phyloP scores from a whole-genome alignment of 2,888 invertebrate species.

The Lamellibrachia satsuma region DNA sequence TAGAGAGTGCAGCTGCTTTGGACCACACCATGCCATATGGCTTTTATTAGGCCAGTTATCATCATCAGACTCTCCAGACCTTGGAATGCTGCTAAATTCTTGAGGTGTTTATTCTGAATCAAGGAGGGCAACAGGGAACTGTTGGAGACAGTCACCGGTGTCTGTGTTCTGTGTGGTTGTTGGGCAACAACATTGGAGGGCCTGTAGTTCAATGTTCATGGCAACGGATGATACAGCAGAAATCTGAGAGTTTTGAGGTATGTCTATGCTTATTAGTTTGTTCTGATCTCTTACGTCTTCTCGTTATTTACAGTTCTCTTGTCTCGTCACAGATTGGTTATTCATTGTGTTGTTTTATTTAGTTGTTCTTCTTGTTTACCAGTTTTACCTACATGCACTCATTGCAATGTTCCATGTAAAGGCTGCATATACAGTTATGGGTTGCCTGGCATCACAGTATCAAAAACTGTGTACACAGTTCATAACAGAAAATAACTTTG shows the following conservation, averaged over 20 bases:
- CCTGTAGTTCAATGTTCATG: neutral
- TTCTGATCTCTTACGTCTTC: neutral
- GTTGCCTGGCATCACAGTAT: neutral
- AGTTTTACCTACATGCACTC: neutral
- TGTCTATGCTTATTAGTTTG: neutral
- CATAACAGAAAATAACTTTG: no score
- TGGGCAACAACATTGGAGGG: neutral
- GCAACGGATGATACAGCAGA: neutral
- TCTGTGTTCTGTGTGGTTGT: neutral
- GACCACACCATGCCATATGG: slow-evolving; percentile 17
- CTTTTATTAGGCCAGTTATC: slow-evolving; percentile 5
- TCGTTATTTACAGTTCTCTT: neutral
- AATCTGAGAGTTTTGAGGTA: neutral
- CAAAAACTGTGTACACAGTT: neutral
- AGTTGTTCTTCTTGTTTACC: neutral
- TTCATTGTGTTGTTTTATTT: neutral
- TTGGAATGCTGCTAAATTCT: neutral
- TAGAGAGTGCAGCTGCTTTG: neutral
- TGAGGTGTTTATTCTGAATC: neutral
- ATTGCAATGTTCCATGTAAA: neutral
- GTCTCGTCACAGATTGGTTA: neutral
- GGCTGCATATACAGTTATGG: neutral
- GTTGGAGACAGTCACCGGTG: neutral
- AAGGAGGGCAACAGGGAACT: neutral
- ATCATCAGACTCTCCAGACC: neutral